Evolutionary conservation across 2,113 vertebrate genomes (phyloP).

Genomic region (Perognathus longimembris): DNA sequence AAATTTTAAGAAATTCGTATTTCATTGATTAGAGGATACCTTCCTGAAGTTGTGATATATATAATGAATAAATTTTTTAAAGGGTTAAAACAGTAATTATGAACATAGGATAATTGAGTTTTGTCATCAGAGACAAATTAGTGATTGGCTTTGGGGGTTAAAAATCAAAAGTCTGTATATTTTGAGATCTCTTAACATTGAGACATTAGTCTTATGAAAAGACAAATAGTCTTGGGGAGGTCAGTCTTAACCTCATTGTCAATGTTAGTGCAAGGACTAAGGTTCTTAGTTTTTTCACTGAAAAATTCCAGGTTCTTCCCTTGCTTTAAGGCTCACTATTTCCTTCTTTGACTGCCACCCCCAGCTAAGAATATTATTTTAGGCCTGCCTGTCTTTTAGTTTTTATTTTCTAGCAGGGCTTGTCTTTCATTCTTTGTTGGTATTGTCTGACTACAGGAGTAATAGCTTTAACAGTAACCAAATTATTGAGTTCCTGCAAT

Average conservation of each 20-base stretch:
- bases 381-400: constrained; percentile 12
- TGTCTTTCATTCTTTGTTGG: constrained; percentile 30
- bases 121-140: constrained; percentile 46
- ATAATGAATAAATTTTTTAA: constrained; percentile 44
- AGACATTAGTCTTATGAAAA: constrained; percentile 43
- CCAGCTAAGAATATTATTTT: background rate
- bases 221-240: background rate
- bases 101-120: constrained; percentile 56
- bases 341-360: background rate
- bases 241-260: constrained; percentile 1
- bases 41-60: constrained; percentile 50
- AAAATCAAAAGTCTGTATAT: constrained; percentile 29
- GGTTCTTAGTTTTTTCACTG: constrained; percentile 35
- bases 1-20: constrained; percentile 59
- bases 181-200: constrained; percentile 50
- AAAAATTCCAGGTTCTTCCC: constrained; percentile 22
- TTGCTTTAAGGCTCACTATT: background rate
- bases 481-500: constrained; percentile 30
- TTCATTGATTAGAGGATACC: constrained; percentile 40
- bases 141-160: constrained; percentile 14
- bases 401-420: constrained; percentile 36
- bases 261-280: constrained; percentile 36
- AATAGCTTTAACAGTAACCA: constrained; percentile 39
- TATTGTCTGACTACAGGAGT: constrained; percentile 50
- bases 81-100: constrained; percentile 29